Conservation (phyloP, 2,888 invertebrate species). For the Steinernema scapterisci region DNA sequence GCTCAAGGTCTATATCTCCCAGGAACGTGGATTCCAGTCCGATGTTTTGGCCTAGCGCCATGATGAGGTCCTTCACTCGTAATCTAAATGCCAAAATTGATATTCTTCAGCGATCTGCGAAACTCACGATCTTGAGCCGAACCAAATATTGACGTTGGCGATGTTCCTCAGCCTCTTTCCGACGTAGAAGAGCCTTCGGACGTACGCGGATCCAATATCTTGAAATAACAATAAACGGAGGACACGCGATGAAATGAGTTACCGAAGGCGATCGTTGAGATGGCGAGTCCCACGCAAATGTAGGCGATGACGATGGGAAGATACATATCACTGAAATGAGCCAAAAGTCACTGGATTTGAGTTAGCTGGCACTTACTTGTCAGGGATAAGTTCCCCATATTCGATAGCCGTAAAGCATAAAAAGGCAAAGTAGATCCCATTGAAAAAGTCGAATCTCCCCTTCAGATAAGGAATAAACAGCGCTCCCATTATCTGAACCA, state of each 20-base stretch:
- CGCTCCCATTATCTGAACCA: background rate
- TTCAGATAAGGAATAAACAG: slow-evolving; percentile 35
- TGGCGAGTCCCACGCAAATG: slow-evolving; percentile 63
- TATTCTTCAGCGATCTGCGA: background rate
- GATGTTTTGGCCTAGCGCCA: slow-evolving; percentile 63
- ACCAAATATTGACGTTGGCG: slow-evolving; percentile 63
- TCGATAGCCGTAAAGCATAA: slow-evolving; percentile 66
- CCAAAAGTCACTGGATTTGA: too few species aligned
- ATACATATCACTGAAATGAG: slow-evolving; percentile 51
- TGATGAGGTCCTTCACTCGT: slow-evolving; percentile 60
- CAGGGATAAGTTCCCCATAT: slow-evolving; percentile 62
- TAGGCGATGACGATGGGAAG: slow-evolving; percentile 63
- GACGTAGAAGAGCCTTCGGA: slow-evolving; percentile 61
- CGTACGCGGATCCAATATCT: slow-evolving; percentile 64
- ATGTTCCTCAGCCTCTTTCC: slow-evolving; percentile 59
- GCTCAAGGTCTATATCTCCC: slow-evolving; percentile 60
- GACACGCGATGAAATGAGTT: slow-evolving; percentile 8
- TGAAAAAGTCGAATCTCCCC: slow-evolving; percentile 64
- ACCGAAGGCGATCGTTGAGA: slow-evolving; percentile 65
- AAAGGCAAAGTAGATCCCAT: slow-evolving; percentile 61
- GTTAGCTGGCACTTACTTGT: slow-evolving; percentile 53
- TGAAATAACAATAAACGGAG: background rate
- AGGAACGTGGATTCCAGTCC: slow-evolving; percentile 60
- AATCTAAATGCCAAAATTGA: slow-evolving; percentile 45
- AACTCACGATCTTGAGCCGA: slow-evolving; percentile 60